These are phyloP conservation scores for Drosophila nannoptera DNA, from an alignment of 1,140 invertebrate genomes.

Conservation along the genomic window DNA sequence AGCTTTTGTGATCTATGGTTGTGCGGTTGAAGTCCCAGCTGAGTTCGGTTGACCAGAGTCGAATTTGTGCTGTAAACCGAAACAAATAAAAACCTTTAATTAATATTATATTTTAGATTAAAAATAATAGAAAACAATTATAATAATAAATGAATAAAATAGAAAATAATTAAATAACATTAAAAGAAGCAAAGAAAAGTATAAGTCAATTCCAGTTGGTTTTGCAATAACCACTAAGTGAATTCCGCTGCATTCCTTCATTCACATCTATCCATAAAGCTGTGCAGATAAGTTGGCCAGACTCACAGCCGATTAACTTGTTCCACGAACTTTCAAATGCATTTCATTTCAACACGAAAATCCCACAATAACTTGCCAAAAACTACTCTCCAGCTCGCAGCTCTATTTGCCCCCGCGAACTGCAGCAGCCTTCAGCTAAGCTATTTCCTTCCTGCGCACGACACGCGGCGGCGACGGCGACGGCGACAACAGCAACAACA, in stretches of 20 bases:
- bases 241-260: too few relatives aligned
- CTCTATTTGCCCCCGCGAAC: slow-evolving; percentile 4
- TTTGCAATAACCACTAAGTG: too few relatives aligned
- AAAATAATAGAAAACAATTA: not conserved
- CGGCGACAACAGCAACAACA: slow-evolving; percentile 22
- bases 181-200: not conserved
- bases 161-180: not conserved
- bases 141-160: not conserved
- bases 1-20: slow-evolving; percentile 29
- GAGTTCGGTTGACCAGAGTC: slow-evolving; percentile 10
- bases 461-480: slow-evolving; percentile 37
- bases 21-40: slow-evolving; percentile 33
- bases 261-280: slow-evolving; percentile 13
- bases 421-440: slow-evolving; percentile 4
- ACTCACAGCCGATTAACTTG: slow-evolving; percentile 67
- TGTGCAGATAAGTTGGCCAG: slow-evolving; percentile 1
- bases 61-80: slow-evolving; percentile 20
- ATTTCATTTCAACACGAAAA: slow-evolving; percentile 53
- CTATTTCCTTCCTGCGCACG: slow-evolving; percentile 69
- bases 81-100: not conserved
- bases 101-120: not conserved
- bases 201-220: too few relatives aligned
- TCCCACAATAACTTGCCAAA: slow-evolving; percentile 57
- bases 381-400: slow-evolving; percentile 47
- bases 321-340: slow-evolving; percentile 70